Evolutionary conservation across 2,888 invertebrate species (phyloP), one percentile per base, ranked within the genome.

Genomic region (Eupithecia subumbrata): DNA sequence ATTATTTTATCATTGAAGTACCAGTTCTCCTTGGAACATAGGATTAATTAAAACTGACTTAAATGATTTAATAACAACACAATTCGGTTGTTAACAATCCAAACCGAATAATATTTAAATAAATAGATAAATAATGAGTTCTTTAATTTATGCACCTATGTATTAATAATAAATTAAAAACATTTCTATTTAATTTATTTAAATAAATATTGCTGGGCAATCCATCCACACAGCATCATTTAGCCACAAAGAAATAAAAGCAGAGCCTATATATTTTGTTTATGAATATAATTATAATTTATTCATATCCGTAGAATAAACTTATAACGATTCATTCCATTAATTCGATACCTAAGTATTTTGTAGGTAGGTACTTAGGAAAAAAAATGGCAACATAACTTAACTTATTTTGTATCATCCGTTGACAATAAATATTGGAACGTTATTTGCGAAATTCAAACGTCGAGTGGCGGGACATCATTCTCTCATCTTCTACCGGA

Each of bases 401-500:
- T 22, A 56, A 22, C 11, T 22, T 56, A 56, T 5, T 52, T 22
- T 11, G 56, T 56, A 4, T 25, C 25, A 5, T 4, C 60, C 25
- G 60, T 60, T 60, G 12, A 22, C 12, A 60, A 14, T 60, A 60
- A 60, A 60, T 25, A 60, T 60, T 60, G 60, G 5, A 60, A 25
- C 25, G 25, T 60, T 22, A 60, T 60, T 60, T 9, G 25, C 12
- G 60, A 25, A 60, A 60, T 60, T 25, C 25, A 60, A 60, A 25
- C 60, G 12, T 25, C 60, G 14, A 60, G 18, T 18, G 16, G 69
- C 48, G 30, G 69, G 25, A 16, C 16, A 48, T 25, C 9, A 16
- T 52, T 52, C 66, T 64, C 66, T 72, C 72, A 48, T 64, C 66
- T 63, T 64, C 66, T 66, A 66, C 43, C n/a, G 22, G 60, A 60